Percentiles rank a stretch among this genome's conserved stretches.
phyloP scores from a whole-genome alignment of 2,113 vertebrate species.

The Mohoua ochrocephala region DNA sequence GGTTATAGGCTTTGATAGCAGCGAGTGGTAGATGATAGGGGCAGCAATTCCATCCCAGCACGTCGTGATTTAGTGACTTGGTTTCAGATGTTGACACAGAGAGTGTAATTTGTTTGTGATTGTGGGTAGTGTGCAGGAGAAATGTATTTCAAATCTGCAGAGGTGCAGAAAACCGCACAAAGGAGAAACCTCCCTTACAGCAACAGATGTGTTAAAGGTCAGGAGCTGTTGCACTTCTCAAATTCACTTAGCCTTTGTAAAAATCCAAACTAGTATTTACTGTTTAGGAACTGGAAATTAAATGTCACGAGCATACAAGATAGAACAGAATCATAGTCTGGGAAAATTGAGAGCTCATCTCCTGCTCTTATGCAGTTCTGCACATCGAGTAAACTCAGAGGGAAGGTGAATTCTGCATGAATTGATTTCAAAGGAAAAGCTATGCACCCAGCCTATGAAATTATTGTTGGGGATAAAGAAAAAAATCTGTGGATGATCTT shows the following conservation, averaged over 20 bases:
- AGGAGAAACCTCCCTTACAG: neutral
- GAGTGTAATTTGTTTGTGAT: constrained; percentile 62
- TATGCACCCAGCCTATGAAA: neutral
- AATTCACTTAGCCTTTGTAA: neutral
- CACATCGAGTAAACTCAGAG: neutral
- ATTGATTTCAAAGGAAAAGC: neutral
- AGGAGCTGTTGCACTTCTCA: neutral
- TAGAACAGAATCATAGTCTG: neutral
- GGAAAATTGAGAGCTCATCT: neutral
- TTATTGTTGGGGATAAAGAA: neutral
- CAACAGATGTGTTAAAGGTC: neutral
- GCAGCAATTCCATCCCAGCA: constrained; percentile 60
- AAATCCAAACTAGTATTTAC: neutral
- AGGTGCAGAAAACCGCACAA: neutral
- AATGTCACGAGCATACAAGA: neutral
- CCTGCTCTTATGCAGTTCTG: neutral
- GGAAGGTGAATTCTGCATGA: neutral
- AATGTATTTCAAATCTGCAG: neutral
- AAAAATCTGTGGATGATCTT: neutral
- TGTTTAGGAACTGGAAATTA: neutral
- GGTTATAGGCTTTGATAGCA: constrained; percentile 68
- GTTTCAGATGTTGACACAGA: constrained; percentile 58
- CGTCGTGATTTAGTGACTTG: constrained; percentile 59
- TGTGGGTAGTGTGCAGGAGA: neutral
- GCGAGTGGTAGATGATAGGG: constrained; percentile 56